Evolutionary conservation across 1,140 invertebrate genomes (phyloP).

Genomic region (Pachyrhynchus sulphureomaculatus): DNA sequence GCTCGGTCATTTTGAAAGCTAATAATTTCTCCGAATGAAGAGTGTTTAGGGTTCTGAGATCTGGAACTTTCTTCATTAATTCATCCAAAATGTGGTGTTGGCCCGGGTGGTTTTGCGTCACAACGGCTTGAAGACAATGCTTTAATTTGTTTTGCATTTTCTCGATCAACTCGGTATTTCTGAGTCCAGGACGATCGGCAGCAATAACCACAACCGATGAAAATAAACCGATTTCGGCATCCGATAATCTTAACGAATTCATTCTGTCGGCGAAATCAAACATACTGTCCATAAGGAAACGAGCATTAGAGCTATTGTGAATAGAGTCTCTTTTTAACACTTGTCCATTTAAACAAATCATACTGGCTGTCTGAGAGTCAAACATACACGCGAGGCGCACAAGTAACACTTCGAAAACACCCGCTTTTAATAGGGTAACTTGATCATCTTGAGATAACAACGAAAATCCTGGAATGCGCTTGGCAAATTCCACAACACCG

Average conservation of each 20-base stretch:
- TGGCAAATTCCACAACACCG: conserved; percentile 96
- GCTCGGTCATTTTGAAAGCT: conserved; percentile 88
- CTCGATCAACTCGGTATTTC: conserved; percentile 89
- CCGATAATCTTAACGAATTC: conserved; percentile 84
- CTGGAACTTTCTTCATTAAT: conserved; percentile 91
- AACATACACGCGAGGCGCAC: conserved; percentile 94
- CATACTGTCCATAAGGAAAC: conserved; percentile 94
- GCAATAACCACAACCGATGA: conserved; percentile 94
- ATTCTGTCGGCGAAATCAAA: conserved; percentile 96
- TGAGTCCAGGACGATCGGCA: conserved; percentile 86
- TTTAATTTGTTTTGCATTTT: conserved; percentile 89
- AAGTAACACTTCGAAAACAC: conserved; percentile 91
- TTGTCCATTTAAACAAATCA: conserved; percentile 91
- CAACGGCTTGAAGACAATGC: conserved; percentile 80
- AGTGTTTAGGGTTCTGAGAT: conserved; percentile 91
- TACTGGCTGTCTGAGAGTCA: conserved; percentile 83
- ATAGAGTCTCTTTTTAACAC: conserved; percentile 87
- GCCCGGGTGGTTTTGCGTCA: conserved; percentile 82
- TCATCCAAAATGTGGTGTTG: conserved; percentile 80
- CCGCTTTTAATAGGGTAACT: conserved; percentile 93
- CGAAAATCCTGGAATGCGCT: conserved; percentile 94
- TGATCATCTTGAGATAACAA: conserved; percentile 94
- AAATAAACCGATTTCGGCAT: conserved; percentile 92
- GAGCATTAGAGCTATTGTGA: conserved; percentile 85
- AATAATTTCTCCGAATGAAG: conserved; percentile 94